These are phyloP conservation scores for Zhuqinia jingwanae DNA, from an alignment of 2,888 invertebrate genomes.

Conservation along the genomic window DNA sequence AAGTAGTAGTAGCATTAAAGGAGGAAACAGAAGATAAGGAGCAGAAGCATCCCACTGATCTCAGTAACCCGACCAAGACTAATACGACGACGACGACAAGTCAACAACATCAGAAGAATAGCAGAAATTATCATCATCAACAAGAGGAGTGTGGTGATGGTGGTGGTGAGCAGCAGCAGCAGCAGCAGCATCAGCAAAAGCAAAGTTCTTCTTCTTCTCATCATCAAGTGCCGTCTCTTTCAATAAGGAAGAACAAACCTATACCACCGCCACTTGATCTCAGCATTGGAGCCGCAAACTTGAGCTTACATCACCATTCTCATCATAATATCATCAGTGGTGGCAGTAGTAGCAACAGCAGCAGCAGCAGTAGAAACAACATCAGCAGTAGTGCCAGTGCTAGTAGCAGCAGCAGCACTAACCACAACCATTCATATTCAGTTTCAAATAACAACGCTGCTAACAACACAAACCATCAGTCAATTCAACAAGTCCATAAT, in stretches of 20 bases:
- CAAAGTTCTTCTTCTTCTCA: slow-evolving; percentile 38
- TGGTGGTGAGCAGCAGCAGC: slow-evolving; percentile 7
- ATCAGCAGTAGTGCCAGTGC: slow-evolving; percentile 31
- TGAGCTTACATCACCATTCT: slow-evolving; percentile 77
- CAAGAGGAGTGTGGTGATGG: slow-evolving; percentile 54
- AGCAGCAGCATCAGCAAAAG: slow-evolving; percentile 60
- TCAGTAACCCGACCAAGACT: slow-evolving; percentile 73
- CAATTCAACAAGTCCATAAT: slow-evolving; percentile 69
- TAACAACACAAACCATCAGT: slow-evolving; percentile 56
- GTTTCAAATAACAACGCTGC: slow-evolving; percentile 63
- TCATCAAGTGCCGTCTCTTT: slow-evolving; percentile 69
- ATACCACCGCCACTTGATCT: slow-evolving; percentile 80
- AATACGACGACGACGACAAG: slow-evolving; percentile 65
- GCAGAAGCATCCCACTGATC: slow-evolving; percentile 74
- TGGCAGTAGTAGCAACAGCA: slow-evolving; percentile 48
- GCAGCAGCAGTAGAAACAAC: slow-evolving; percentile 49
- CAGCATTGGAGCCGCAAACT: slow-evolving; percentile 80
- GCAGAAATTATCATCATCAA: slow-evolving; percentile 60
- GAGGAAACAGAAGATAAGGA: slow-evolving; percentile 70
- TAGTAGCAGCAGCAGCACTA: slow-evolving; percentile 23
- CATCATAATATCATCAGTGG: slow-evolving; percentile 67
- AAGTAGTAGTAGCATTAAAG: slow-evolving; percentile 50
- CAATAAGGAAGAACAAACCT: slow-evolving; percentile 78
- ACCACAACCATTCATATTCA: slow-evolving; percentile 71
- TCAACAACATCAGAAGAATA: slow-evolving; percentile 68